These are phyloP conservation scores for Psilopogon haemacephalus DNA, from an alignment of 2,113 vertebrate species.

Conservation along the genomic window DNA sequence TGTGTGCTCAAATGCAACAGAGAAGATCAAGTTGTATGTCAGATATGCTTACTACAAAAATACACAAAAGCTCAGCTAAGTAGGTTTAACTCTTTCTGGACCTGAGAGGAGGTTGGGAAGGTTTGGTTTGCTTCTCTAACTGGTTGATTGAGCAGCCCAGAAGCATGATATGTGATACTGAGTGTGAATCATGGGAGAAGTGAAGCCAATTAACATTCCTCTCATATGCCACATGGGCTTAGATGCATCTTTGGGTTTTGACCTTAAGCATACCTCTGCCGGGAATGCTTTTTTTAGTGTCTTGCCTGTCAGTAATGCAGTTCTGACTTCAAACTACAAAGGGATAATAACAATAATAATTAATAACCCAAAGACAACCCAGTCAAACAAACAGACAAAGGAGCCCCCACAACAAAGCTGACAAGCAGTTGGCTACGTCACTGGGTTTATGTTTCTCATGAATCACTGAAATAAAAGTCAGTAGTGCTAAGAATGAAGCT, in stretches of 20 bases:
- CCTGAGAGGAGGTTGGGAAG: background rate
- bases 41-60: no score
- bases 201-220: constrained; percentile 11
- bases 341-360: background rate
- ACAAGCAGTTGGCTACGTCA: no score
- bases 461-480: background rate
- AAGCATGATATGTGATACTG: background rate
- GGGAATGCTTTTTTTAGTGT: background rate
- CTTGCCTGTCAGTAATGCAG: background rate
- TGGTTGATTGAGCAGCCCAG: background rate
- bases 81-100: background rate
- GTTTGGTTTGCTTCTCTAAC: background rate
- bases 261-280: background rate
- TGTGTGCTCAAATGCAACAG: background rate
- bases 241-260: background rate
- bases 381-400: background rate
- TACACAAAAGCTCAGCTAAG: background rate
- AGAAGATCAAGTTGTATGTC: no score
- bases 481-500: background rate
- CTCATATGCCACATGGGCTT: background rate
- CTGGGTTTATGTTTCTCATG: rapidly evolving
- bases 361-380: no score
- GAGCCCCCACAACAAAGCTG: background rate
- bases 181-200: background rate
- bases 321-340: background rate